Percentiles rank a stretch among this genome's conserved stretches.
phyloP scores from a whole-genome alignment of 2,113 vertebrate species.

The Atractosteus spatula region DNA sequence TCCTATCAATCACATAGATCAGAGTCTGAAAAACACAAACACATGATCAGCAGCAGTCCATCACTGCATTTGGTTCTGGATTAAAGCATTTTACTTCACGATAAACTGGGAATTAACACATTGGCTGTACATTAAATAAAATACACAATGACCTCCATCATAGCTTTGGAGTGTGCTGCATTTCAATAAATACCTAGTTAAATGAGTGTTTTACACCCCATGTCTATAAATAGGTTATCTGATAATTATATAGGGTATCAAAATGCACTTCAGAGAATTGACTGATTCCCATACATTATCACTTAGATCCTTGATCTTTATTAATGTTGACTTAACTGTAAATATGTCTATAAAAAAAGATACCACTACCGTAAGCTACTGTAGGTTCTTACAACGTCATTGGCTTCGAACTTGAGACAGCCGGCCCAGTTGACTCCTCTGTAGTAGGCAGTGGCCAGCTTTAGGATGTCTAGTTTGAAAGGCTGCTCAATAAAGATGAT shows the following conservation, averaged over 20 bases:
- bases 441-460: constrained; percentile 83
- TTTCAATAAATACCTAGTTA: background rate
- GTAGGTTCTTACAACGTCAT: constrained; percentile 69
- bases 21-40: constrained; percentile 67
- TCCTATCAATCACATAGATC: constrained; percentile 80
- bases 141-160: background rate
- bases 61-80: background rate
- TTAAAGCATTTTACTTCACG: background rate
- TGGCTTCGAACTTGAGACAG: constrained; percentile 72
- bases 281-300: too few species aligned
- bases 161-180: background rate
- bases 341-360: background rate
- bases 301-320: background rate
- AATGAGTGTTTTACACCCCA: too few species aligned
- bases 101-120: too few species aligned
- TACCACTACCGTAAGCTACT: background rate
- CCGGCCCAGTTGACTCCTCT: constrained; percentile 81
- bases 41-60: background rate
- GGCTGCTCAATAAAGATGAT: constrained; percentile 88
- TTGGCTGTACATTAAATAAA: background rate
- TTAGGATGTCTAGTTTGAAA: constrained; percentile 80
- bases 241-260: too few species aligned
- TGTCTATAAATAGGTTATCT: too few species aligned
- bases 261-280: too few species aligned
- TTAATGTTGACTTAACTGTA: background rate